Percentiles rank a stretch among this genome's conserved stretches.
phyloP scores from a whole-genome alignment of 2,888 invertebrate genomes.

The Acronicta psi region DNA sequence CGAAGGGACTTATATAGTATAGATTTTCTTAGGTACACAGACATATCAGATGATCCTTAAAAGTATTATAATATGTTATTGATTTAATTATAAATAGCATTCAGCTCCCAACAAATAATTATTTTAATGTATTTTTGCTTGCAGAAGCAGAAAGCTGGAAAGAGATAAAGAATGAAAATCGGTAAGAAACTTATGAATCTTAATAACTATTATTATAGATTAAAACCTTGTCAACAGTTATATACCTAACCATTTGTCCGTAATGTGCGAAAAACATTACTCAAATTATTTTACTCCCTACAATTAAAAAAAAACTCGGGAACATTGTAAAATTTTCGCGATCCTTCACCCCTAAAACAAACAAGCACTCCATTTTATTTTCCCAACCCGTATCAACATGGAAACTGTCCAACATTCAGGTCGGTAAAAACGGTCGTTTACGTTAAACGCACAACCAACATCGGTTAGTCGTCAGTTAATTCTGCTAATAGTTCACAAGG shows the following conservation, averaged over 20 bases:
- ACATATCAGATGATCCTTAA: no score
- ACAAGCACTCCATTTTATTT: constrained; percentile 33
- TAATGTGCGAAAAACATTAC: constrained; percentile 1
- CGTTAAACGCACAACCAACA: constrained; percentile 34
- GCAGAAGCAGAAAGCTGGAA: not conserved
- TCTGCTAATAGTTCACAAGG: constrained; percentile 57
- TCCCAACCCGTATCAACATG: constrained; percentile 37
- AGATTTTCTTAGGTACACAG: no score
- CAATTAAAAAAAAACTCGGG: constrained; percentile 34
- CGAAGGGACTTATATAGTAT: no score
- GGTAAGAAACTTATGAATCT: not conserved
- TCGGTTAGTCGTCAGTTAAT: constrained; percentile 48
- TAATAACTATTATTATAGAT: no score
- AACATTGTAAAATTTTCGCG: constrained; percentile 7
- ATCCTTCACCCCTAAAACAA: constrained; percentile 17
- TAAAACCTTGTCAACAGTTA: not conserved
- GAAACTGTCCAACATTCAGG: constrained; percentile 37
- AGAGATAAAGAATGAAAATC: not conserved
- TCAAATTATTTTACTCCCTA: constrained; percentile 13
- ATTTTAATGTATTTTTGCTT: not conserved
- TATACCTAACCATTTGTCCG: not conserved
- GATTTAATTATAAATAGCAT: no score
- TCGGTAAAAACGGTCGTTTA: constrained; percentile 28
- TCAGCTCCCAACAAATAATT: no score
- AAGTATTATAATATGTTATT: no score